Evolutionary conservation across 2,797 vertebrate genomes (phyloP).

Genomic region (Rhinoraja longicauda): DNA sequence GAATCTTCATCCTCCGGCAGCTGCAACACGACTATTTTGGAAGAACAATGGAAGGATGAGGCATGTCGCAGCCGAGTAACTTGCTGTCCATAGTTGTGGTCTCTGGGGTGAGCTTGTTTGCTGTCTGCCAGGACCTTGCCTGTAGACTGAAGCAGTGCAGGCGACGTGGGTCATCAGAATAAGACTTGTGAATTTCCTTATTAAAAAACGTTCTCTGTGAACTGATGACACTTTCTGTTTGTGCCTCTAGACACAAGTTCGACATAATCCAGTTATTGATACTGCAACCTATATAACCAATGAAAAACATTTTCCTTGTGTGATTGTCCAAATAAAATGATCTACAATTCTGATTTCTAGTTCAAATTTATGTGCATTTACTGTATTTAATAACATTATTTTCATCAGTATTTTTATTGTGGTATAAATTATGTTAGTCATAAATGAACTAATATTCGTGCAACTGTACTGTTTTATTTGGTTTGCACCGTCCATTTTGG

Average conservation of each 20-base stretch:
- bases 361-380: not conserved
- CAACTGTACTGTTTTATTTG: not conserved
- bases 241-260: not conserved
- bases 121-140: not conserved
- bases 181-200: not conserved
- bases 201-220: not conserved
- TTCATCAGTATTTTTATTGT: not conserved
- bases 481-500: not conserved
- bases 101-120: not conserved
- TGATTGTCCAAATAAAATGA: not conserved
- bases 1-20: not conserved
- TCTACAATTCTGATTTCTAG: not conserved
- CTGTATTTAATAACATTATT: not conserved
- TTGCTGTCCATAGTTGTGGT: not conserved
- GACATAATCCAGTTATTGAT: not conserved
- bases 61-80: not conserved
- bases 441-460: not conserved
- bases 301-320: not conserved
- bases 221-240: too few relatives aligned
- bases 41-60: not conserved
- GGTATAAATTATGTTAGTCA: not conserved
- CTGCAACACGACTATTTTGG: constrained; percentile 15
- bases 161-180: not conserved
- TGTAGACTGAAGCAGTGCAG: not conserved
- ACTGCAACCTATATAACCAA: not conserved